Evolutionary conservation across 2,113 vertebrate genomes (phyloP).

Genomic region (Thinocorus orbignyianus): DNA sequence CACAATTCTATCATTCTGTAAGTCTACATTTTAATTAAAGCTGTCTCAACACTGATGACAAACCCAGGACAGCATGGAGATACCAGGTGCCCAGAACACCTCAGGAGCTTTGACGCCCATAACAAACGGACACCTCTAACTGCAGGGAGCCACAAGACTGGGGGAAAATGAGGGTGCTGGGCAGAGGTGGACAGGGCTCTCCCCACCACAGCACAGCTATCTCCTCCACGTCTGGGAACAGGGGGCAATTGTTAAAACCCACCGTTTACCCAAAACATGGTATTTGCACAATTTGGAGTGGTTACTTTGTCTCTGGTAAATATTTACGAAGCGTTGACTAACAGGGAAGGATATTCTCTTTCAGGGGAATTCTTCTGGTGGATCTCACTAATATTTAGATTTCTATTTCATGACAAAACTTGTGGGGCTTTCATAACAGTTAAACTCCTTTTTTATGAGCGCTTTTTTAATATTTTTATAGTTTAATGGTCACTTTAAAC

Average conservation of each 20-base stretch:
- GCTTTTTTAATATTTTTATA: not conserved
- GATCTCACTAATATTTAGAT: not conserved
- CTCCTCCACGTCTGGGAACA: not conserved
- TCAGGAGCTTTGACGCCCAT: not conserved
- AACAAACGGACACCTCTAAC: not conserved
- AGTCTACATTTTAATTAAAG: not conserved
- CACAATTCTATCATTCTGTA: not conserved
- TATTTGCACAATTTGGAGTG: not conserved
- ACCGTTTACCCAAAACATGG: not conserved
- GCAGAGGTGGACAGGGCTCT: not conserved
- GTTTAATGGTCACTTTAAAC: not conserved
- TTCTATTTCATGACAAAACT: not conserved
- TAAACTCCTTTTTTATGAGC: not conserved
- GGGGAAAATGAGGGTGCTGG: not conserved
- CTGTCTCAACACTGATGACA: not conserved
- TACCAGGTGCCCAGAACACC: accelerated
- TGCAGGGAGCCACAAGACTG: not conserved
- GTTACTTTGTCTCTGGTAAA: not conserved
- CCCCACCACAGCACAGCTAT: not conserved
- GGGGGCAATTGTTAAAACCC: not conserved
- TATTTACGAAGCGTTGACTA: not conserved
- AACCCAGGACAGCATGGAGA: not conserved
- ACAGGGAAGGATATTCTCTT: not conserved
- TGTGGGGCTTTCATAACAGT: not conserved
- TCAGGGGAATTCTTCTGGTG: not conserved